Conservation (phyloP, 92 coral and sea anemone species). For the Isaurus tuberculatus region DNA sequence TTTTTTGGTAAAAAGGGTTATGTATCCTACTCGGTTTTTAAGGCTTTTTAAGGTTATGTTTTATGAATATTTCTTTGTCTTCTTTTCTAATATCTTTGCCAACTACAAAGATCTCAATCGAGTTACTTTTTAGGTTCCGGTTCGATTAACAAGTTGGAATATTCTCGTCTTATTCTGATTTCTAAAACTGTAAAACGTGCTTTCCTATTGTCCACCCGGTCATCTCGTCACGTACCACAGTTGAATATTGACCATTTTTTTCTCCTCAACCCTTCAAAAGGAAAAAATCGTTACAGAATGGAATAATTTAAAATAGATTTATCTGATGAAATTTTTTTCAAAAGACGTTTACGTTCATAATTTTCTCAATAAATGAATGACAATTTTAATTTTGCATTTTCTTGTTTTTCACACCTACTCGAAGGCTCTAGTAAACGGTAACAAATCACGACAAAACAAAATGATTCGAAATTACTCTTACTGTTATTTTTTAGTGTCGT, state of each 20-base stretch:
- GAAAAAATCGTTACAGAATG: not conserved
- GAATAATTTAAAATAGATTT: no score
- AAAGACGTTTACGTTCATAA: not conserved
- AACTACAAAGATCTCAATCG: not conserved
- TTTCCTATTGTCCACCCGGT: not conserved
- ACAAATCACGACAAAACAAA: no score
- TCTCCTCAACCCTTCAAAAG: not conserved
- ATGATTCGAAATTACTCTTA: no score
- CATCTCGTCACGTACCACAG: slow-evolving; percentile 19
- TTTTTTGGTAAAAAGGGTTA: no score
- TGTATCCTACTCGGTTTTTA: not conserved
- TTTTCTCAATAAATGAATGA: not conserved
- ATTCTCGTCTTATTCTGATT: slow-evolving; percentile 2
- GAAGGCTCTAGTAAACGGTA: not conserved
- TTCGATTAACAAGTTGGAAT: not conserved
- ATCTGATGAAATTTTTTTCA: not conserved
- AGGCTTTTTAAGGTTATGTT: not conserved
- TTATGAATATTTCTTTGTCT: not conserved
- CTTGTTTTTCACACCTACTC: not conserved
- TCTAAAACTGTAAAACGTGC: not conserved
- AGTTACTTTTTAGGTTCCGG: slow-evolving; percentile 23
- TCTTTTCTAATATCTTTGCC: not conserved
- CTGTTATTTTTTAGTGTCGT: not conserved
- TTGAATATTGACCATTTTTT: not conserved
- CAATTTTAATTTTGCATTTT: not conserved